Conservation (phyloP, 2,797 vertebrate genomes). For the Onychomys arenicola region DNA sequence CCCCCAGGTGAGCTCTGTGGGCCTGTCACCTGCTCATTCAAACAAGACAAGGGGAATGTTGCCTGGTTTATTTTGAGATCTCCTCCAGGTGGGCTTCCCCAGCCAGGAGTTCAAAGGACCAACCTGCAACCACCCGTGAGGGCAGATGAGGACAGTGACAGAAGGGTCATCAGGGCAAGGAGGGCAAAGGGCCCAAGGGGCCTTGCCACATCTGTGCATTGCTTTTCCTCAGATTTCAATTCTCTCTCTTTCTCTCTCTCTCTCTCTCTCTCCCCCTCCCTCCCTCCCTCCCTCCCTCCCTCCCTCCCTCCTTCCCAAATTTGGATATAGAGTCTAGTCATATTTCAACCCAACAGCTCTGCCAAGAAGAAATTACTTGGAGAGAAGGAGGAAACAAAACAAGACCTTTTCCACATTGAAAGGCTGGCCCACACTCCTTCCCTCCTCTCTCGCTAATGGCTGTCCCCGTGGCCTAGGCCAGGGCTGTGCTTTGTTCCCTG, state of each 20-base stretch:
- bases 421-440: slow-evolving; percentile 47
- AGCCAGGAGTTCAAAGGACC: not conserved
- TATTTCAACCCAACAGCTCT: slow-evolving; percentile 72
- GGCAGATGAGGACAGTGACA: not conserved
- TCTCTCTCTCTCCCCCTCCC: too few relatives aligned
- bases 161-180: not conserved
- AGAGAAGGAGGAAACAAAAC: slow-evolving; percentile 32
- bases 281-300: not conserved
- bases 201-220: not conserved
- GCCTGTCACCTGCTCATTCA: slow-evolving; percentile 12
- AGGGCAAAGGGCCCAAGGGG: not conserved
- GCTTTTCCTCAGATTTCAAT: not conserved
- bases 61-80: not conserved
- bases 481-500: slow-evolving; percentile 57
- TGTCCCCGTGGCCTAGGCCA: slow-evolving; percentile 42
- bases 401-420: slow-evolving; percentile 69
- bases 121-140: not conserved
- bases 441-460: slow-evolving; percentile 14
- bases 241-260: not conserved
- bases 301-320: not conserved
- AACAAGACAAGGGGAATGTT: not conserved
- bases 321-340: slow-evolving; percentile 73
- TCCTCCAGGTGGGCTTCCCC: not conserved
- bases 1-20: not conserved
- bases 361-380: slow-evolving; percentile 72